A percentile compares a stretch with the other conserved stretches of the same genome.
phyloP scores from a whole-genome alignment of 2,113 vertebrate genomes.

The Paraplagusia blochii region DNA sequence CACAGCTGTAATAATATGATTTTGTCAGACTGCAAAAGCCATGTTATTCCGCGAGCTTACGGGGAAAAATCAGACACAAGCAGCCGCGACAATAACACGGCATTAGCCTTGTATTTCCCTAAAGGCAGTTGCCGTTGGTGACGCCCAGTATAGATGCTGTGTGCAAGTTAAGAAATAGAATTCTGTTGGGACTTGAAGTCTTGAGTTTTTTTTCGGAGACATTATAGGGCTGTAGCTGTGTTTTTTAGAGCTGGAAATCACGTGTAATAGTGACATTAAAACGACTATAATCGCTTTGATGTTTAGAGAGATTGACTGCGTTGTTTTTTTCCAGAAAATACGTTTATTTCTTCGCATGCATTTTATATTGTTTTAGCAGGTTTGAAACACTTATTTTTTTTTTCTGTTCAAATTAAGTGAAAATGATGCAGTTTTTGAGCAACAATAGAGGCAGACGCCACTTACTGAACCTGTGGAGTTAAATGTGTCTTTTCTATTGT shows the following conservation, averaged over 20 bases:
- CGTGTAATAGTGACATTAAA: constrained; percentile 10
- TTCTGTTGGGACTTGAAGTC: constrained; percentile 14
- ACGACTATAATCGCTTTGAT: constrained; percentile 24
- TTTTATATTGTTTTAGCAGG: constrained; percentile 8
- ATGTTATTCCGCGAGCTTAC: constrained; percentile 23
- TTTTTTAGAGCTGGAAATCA: constrained; percentile 13
- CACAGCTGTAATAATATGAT: constrained; percentile 26
- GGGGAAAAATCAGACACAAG: constrained; percentile 26
- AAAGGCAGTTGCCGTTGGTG: constrained; percentile 17
- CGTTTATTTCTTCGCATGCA: constrained; percentile 14
- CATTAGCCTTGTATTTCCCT: constrained; percentile 35
- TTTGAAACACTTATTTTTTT: not conserved
- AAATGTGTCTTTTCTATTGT: constrained; percentile 25
- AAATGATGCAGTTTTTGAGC: constrained; percentile 2
- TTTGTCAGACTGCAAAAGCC: constrained; percentile 33
- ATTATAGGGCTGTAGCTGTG: constrained; percentile 24
- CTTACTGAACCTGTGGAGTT: constrained; percentile 5
- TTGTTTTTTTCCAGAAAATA: constrained; percentile 21
- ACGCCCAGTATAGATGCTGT: constrained; percentile 10
- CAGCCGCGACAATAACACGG: constrained; percentile 10
- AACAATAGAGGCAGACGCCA: constrained; percentile 6
- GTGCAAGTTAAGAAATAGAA: constrained; percentile 2
- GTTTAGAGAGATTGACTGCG: constrained; percentile 15
- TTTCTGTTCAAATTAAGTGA: constrained; percentile 4
- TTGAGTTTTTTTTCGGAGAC: constrained; percentile 14